phyloP scores from a whole-genome alignment of 2,113 vertebrate species.

The Bothrops jararaca region DNA sequence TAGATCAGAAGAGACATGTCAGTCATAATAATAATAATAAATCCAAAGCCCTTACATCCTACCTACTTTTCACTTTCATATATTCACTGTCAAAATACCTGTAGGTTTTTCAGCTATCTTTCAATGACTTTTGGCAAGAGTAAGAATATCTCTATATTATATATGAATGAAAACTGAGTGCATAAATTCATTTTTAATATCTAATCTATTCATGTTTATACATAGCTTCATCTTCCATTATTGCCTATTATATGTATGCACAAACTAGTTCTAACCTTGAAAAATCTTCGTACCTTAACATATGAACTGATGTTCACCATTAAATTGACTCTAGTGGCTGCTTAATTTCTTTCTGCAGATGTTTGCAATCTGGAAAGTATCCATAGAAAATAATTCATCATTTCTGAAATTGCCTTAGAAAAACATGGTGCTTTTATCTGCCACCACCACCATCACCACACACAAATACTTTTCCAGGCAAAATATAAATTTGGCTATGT shows the following conservation, averaged over 20 bases:
- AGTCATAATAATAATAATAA: not conserved
- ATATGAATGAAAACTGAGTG: not conserved
- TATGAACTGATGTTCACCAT: not conserved
- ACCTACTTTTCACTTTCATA: not conserved
- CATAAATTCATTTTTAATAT: not conserved
- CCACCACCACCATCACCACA: not conserved
- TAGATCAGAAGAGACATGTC: not conserved
- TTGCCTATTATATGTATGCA: not conserved
- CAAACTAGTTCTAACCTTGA: not conserved
- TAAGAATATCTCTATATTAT: not conserved
- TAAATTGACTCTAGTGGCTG: not conserved
- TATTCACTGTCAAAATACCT: not conserved
- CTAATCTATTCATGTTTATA: not conserved
- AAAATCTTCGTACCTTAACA: not conserved
- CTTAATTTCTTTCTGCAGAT: not conserved
- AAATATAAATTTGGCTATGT: not conserved
- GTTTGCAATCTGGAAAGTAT: not conserved
- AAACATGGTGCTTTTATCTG: not conserved
- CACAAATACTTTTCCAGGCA: not conserved
- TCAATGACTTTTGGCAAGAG: not conserved
- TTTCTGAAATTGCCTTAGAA: not conserved
- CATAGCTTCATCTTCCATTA: not conserved
- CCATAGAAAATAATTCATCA: not conserved
- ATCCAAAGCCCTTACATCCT: not conserved
- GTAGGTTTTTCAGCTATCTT: too few species aligned